Evolutionary conservation across 2,113 vertebrate genomes (phyloP).

Genomic region (Acrocephalus arundinaceus): DNA sequence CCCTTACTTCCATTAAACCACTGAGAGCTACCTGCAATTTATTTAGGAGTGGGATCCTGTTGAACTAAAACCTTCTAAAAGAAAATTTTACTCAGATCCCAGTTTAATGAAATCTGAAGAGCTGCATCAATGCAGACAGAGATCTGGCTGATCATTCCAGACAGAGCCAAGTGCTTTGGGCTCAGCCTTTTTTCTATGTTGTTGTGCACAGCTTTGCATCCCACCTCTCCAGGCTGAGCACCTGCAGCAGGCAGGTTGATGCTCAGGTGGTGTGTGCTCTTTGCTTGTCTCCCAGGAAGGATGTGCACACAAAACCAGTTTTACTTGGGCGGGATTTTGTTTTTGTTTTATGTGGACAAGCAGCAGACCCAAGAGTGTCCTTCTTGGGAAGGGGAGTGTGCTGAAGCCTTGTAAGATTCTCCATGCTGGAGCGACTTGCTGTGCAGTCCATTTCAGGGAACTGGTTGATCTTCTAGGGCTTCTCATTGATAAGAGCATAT

Average conservation of each 20-base stretch:
- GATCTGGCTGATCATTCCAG: background rate
- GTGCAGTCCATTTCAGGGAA: background rate
- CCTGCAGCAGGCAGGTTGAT: background rate
- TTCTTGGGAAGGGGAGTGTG: background rate
- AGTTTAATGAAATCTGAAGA: background rate
- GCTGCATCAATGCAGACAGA: rapidly evolving
- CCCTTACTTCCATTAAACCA: background rate
- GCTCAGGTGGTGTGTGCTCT: background rate
- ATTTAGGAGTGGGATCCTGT: background rate
- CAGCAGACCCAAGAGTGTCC: background rate
- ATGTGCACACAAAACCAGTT: background rate
- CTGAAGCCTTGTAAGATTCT: background rate
- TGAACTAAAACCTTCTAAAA: background rate
- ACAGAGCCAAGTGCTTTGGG: background rate
- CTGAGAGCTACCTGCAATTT: background rate
- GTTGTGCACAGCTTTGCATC: background rate
- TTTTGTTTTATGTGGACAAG: background rate
- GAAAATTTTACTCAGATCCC: background rate
- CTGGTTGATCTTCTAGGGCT: background rate
- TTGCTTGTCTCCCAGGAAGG: background rate
- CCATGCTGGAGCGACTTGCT: background rate
- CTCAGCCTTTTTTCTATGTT: background rate
- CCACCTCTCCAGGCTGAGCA: background rate
- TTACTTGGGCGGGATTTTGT: background rate
- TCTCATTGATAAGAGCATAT: background rate